phyloP scores from a whole-genome alignment of 64 coral and sea anemone species.

The Acropora yongei region DNA sequence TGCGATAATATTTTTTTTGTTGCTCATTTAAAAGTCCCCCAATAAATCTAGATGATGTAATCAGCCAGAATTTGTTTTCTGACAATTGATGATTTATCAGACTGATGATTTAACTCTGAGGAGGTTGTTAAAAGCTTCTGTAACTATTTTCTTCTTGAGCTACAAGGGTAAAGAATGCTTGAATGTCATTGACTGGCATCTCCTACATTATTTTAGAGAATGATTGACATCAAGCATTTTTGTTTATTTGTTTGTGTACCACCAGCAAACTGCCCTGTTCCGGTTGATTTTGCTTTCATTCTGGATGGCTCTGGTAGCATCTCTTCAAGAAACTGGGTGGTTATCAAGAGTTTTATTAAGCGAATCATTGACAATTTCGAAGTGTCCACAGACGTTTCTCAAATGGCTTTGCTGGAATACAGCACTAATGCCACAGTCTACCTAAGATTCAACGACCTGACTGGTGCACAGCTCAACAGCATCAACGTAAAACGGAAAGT shows the following conservation, averaged over 20 bases:
- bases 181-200: neutral
- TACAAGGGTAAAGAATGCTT: no score
- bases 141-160: no score
- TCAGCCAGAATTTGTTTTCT: no score
- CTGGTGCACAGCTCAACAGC: conserved; percentile 42
- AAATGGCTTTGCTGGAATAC: conserved; percentile 59
- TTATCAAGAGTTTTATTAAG: conserved; percentile 40
- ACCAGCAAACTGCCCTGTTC: conserved; percentile 49
- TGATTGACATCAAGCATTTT: neutral
- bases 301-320: conserved; percentile 67
- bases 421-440: conserved; percentile 28
- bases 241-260: neutral
- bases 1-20: no score
- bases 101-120: no score
- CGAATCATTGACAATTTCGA: conserved; percentile 22
- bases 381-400: conserved; percentile 30
- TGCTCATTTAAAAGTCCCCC: no score
- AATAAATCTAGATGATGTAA: no score
- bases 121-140: no score
- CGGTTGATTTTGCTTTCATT: conserved; percentile 58
- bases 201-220: neutral
- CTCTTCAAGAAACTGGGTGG: conserved; percentile 21
- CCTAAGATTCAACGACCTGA: conserved; percentile 37
- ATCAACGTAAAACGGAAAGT: conserved; percentile 66
- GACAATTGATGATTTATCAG: no score